Percentiles rank a stretch among this genome's conserved stretches.
Evolutionary conservation across 64 coral and sea anemone species (phyloP).

Genomic region (Platygyra sinensis): DNA sequence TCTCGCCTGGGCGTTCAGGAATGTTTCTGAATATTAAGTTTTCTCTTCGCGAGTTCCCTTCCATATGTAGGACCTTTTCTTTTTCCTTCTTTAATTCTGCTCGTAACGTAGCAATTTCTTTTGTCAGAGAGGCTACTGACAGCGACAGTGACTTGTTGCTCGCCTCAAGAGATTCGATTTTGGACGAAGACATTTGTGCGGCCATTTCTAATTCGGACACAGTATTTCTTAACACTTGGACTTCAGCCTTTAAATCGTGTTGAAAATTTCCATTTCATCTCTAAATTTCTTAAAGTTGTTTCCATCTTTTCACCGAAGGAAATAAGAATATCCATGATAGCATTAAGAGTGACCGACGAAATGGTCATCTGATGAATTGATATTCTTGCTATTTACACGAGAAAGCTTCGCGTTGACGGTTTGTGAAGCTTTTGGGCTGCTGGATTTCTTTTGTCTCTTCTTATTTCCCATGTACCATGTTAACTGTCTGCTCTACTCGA

Average conservation of each 20-base stretch:
- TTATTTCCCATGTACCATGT: constrained; percentile 13
- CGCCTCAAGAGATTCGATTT: background rate
- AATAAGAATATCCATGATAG: background rate
- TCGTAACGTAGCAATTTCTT: background rate
- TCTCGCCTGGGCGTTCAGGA: background rate
- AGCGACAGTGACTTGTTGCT: background rate
- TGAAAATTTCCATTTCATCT: constrained; percentile 5
- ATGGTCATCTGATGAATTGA: background rate
- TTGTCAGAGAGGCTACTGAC: background rate
- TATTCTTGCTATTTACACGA: background rate
- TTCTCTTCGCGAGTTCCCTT: constrained; percentile 3
- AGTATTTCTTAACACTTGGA: background rate
- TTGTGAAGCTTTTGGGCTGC: background rate
- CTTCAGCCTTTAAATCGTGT: background rate
- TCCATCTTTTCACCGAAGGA: background rate
- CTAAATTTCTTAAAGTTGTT: background rate
- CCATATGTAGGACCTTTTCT: background rate
- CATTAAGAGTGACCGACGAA: background rate
- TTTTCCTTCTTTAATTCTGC: background rate
- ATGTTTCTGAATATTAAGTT: constrained; percentile 24
- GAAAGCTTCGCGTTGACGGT: background rate
- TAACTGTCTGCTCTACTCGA: too few species aligned
- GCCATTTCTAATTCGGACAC: constrained; percentile 2
- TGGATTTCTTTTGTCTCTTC: background rate
- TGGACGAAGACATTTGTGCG: background rate